These are phyloP conservation scores for Bovichtus variegatus DNA, from an alignment of 2,797 vertebrate species.

Conservation along the genomic window DNA sequence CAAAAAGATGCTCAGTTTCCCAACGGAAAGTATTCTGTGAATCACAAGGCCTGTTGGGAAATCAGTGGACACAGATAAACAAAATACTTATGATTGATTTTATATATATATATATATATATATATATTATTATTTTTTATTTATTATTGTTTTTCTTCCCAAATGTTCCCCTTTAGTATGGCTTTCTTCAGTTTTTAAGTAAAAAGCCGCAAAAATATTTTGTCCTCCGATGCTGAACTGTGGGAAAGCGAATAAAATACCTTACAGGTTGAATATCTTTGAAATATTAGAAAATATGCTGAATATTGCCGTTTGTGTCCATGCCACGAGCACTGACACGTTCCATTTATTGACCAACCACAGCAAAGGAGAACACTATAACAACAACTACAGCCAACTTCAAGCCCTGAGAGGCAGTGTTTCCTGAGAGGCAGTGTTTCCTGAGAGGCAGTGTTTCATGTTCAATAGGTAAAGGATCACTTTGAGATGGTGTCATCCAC, in stretches of 20 bases:
- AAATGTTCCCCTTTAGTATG: background rate
- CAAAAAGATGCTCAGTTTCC: conserved; percentile 21
- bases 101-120: no score
- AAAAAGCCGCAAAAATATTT: background rate
- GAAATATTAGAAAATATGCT: conserved; percentile 33
- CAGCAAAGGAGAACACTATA: conserved; percentile 3
- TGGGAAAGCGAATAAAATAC: background rate
- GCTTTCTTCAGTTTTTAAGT: background rate
- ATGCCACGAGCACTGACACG: background rate
- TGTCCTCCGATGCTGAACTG: background rate
- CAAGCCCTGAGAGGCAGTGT: background rate
- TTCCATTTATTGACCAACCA: conserved; percentile 15
- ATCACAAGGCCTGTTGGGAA: conserved; percentile 22
- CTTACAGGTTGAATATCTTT: conserved; percentile 28
- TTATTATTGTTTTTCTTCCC: no score
- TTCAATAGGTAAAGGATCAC: background rate
- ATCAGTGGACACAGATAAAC: conserved; percentile 11
- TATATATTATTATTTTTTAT: no score
- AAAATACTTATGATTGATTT: no score
- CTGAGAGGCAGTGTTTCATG: background rate
- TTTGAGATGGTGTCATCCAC: background rate
- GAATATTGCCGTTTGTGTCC: conserved; percentile 7
- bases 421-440: background rate
- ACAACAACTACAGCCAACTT: background rate
- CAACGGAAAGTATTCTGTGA: conserved; percentile 2